Conservation (phyloP, 2,797 vertebrate genomes). For the Pygocentrus nattereri region DNA sequence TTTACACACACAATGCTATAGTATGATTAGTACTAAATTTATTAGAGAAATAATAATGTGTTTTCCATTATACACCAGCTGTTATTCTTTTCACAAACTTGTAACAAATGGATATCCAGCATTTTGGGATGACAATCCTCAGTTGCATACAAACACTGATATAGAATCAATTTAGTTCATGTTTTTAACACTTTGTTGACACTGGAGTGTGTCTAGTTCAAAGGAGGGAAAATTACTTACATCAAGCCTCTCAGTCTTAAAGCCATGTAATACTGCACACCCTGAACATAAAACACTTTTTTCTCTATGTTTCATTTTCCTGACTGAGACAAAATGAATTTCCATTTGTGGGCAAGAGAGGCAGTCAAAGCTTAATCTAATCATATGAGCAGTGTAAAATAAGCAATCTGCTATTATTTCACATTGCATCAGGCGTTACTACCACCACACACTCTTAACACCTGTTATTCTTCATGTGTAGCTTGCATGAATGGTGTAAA, state of each 20-base stretch:
- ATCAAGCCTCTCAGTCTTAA: background rate
- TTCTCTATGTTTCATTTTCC: background rate
- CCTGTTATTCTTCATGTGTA: slow-evolving; percentile 8
- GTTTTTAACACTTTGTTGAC: too few relatives aligned
- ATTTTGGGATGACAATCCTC: too few relatives aligned
- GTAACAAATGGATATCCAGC: too few relatives aligned
- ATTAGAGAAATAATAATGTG: too few relatives aligned
- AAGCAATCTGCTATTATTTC: slow-evolving; percentile 1
- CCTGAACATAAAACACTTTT: background rate
- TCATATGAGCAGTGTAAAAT: slow-evolving; percentile 13
- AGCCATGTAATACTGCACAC: background rate
- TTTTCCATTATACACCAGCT: too few relatives aligned
- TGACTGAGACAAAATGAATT: background rate
- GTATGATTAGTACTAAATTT: too few relatives aligned
- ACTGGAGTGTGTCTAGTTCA: too few relatives aligned
- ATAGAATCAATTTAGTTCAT: too few relatives aligned
- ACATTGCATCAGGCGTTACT: slow-evolving; percentile 30
- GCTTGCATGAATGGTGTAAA: slow-evolving; percentile 37
- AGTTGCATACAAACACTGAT: too few relatives aligned
- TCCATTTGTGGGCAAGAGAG: background rate
- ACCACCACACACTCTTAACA: slow-evolving; percentile 4
- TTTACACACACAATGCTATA: too few relatives aligned
- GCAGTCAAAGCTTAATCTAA: background rate
- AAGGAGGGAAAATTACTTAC: too few relatives aligned
- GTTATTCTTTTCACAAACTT: too few relatives aligned